Evolutionary conservation across 2,888 invertebrate species (phyloP).

Genomic region (Cremastinae sp.): DNA sequence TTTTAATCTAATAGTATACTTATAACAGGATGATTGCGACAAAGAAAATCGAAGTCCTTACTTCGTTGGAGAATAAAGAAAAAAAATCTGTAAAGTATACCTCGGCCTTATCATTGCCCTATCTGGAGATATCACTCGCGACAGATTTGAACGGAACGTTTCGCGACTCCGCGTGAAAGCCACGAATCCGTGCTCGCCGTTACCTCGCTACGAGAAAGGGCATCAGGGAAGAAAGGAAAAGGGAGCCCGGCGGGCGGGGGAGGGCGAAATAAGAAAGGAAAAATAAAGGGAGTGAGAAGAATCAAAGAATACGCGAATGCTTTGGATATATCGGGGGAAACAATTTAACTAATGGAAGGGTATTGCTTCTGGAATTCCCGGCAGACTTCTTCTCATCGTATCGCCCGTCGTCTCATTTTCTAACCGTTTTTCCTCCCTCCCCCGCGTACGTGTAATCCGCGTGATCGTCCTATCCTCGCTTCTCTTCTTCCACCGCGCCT

Average conservation of each 20-base stretch:
- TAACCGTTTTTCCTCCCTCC: conserved; percentile 6
- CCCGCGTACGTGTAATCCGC: conserved; percentile 50
- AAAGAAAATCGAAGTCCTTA: not conserved
- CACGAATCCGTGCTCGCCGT: not conserved
- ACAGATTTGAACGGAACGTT: too few species aligned
- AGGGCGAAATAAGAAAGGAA: conserved; percentile 4
- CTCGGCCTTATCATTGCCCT: too few species aligned
- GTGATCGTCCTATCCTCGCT: conserved; percentile 45
- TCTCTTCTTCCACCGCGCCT: conserved; percentile 14
- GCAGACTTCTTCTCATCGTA: conserved; percentile 47
- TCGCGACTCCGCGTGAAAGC: not conserved
- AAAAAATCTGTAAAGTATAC: not conserved
- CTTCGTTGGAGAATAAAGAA: conserved; percentile 2
- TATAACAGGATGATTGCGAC: too few species aligned
- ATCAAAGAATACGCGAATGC: conserved; percentile 65
- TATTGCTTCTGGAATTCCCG: conserved; percentile 67
- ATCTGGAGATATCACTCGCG: too few species aligned
- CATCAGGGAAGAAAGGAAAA: conserved; percentile 25
- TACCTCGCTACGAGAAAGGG: not conserved
- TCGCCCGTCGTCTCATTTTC: conserved; percentile 28
- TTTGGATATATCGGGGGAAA: conserved; percentile 68
- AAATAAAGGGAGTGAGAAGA: conserved; percentile 48
- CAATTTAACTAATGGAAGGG: conserved; percentile 78
- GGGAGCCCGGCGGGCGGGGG: conserved; percentile 8
- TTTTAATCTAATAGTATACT: too few species aligned